These are phyloP conservation scores for Cochlearius cochlearius DNA, from an alignment of 2,113 vertebrate genomes.

Conservation along the genomic window DNA sequence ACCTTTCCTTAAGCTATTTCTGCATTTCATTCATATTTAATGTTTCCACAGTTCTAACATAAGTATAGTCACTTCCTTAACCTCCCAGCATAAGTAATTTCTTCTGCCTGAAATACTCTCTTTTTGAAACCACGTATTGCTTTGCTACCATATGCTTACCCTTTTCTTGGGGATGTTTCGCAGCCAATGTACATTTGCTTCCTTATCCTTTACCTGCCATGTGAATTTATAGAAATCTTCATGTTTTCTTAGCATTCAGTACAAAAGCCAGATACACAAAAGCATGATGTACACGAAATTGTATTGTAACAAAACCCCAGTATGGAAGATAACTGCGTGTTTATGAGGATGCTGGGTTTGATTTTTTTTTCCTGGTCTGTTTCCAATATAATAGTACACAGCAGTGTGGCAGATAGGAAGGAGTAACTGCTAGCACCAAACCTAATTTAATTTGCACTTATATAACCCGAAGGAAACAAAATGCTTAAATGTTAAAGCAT, in stretches of 20 bases:
- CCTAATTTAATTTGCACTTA: neutral
- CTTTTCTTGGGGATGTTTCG: slow-evolving; percentile 11
- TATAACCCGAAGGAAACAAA: neutral
- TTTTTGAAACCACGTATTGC: slow-evolving; percentile 3
- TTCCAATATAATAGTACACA: neutral
- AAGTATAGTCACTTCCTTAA: slow-evolving; percentile 55
- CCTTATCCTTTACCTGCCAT: neutral
- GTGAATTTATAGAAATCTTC: neutral
- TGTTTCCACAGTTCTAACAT: slow-evolving; percentile 55
- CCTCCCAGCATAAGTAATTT: slow-evolving; percentile 50
- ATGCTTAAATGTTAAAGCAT: neutral
- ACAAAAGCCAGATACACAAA: neutral
- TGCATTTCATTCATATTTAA: slow-evolving; percentile 69
- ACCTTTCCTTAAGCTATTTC: slow-evolving; percentile 59
- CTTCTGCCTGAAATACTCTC: slow-evolving; percentile 36
- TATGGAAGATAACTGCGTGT: neutral
- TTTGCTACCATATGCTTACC: slow-evolving; percentile 1
- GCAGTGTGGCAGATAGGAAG: neutral
- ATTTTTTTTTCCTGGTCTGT: neutral
- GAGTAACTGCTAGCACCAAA: neutral
- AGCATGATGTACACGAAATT: neutral
- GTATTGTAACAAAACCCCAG: neutral
- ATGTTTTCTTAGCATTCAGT: neutral
- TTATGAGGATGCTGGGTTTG: neutral
- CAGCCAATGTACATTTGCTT: neutral